phyloP scores from a whole-genome alignment of 2,797 vertebrate genomes.

The Melanotaenia boesemani region DNA sequence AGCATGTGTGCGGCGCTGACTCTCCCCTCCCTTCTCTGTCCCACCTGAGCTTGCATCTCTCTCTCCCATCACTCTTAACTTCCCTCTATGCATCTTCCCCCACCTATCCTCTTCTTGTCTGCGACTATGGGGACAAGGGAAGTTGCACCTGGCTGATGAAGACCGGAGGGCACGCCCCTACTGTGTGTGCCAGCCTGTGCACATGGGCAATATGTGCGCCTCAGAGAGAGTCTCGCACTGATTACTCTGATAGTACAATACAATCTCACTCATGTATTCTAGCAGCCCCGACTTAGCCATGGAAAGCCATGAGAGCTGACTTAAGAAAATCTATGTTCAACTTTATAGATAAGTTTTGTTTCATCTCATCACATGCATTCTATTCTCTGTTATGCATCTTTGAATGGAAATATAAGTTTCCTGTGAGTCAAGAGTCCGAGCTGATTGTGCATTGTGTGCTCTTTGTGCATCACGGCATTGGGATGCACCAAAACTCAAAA shows the following conservation, averaged over 20 bases:
- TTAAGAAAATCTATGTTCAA: too few relatives aligned
- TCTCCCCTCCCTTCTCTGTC: conserved; percentile 60
- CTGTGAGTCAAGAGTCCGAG: conserved; percentile 6
- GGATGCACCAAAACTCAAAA: conserved; percentile 67
- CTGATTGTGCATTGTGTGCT: conserved; percentile 60
- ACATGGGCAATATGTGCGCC: conserved; percentile 21
- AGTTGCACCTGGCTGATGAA: conserved; percentile 68
- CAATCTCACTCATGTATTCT: conserved; percentile 58
- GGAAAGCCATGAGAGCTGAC: conserved; percentile 11
- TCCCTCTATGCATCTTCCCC: conserved; percentile 52
- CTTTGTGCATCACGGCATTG: conserved; percentile 58
- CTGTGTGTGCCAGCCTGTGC: conserved; percentile 29
- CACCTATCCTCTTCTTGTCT: conserved; percentile 44
- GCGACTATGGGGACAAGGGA: conserved; percentile 70
- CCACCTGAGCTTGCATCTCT: conserved; percentile 75
- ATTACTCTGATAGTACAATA: conserved; percentile 64
- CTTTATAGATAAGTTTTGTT: not conserved
- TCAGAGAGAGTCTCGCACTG: conserved; percentile 42
- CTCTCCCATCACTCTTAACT: conserved; percentile 48
- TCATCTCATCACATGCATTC: not conserved
- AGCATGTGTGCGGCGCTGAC: conserved; percentile 73
- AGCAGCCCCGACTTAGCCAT: conserved; percentile 42
- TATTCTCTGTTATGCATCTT: not conserved
- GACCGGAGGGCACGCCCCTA: conserved; percentile 67
- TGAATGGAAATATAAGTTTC: not conserved